phyloP scores from a whole-genome alignment of 2,888 invertebrate species.

The Gymnosoma rotundatum region DNA sequence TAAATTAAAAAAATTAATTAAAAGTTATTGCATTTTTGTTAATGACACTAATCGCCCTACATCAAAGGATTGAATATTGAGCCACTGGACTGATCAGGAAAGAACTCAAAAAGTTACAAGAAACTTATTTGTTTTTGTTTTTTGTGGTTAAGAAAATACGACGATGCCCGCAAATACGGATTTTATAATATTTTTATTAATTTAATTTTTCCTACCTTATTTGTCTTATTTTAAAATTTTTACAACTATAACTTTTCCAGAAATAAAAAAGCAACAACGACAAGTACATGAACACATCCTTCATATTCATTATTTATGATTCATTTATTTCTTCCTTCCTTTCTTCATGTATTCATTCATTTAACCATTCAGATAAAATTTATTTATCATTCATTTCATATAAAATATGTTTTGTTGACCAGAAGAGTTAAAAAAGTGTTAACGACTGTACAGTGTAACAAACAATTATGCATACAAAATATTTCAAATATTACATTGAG shows the following conservation, averaged over 20 bases:
- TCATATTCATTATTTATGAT: slow-evolving; percentile 51
- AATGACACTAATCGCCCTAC: too few relatives aligned
- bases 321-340: slow-evolving; percentile 55
- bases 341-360: slow-evolving; percentile 23
- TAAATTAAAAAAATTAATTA: too few relatives aligned
- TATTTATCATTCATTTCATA: slow-evolving; percentile 56
- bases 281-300: neutral
- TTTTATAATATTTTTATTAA: too few relatives aligned
- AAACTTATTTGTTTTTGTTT: too few relatives aligned
- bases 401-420: slow-evolving; percentile 56
- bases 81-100: too few relatives aligned
- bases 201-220: too few relatives aligned
- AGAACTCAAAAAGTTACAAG: too few relatives aligned
- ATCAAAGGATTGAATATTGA: too few relatives aligned
- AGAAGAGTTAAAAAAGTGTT: slow-evolving; percentile 13
- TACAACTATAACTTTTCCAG: neutral
- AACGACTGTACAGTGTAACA: slow-evolving; percentile 7
- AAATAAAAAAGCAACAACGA: neutral
- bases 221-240: neutral
- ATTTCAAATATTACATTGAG: neutral
- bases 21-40: too few relatives aligned
- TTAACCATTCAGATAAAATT: slow-evolving; percentile 46
- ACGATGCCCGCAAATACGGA: too few relatives aligned
- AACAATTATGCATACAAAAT: neutral
- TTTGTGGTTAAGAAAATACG: too few relatives aligned